A percentile compares a stretch with the other conserved stretches of the same genome.
These are phyloP conservation scores for Probosciger aterrimus DNA, from an alignment of 2,113 vertebrate genomes.

Conservation along the genomic window DNA sequence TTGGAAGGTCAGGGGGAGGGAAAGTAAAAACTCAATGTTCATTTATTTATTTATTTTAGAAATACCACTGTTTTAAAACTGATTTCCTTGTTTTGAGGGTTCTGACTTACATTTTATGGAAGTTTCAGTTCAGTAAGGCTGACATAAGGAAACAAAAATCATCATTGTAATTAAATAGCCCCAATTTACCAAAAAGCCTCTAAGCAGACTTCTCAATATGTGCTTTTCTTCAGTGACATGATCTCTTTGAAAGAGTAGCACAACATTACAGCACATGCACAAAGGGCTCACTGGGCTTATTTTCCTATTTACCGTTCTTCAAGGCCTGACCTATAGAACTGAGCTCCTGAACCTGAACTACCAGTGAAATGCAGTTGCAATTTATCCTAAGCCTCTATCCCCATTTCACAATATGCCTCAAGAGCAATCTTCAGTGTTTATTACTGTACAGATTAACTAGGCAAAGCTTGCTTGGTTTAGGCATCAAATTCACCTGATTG, in stretches of 20 bases:
- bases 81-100: neutral
- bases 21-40: neutral
- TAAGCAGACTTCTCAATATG: neutral
- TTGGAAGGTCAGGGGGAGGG: neutral
- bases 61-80: neutral
- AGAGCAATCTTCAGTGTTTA: neutral
- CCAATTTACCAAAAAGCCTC: neutral
- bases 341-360: neutral
- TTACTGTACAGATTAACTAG: neutral
- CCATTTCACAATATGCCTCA: neutral
- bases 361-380: neutral
- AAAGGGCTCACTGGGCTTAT: neutral
- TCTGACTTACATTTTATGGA: neutral
- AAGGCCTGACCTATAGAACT: neutral
- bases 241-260: rapidly evolving
- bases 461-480: neutral
- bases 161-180: neutral
- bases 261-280: neutral
- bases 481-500: neutral
- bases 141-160: neutral
- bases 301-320: neutral
- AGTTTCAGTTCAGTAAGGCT: neutral
- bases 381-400: neutral
- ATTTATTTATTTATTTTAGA: neutral
- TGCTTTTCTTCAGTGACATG: neutral